phyloP scores from a whole-genome alignment of 2,113 vertebrate genomes.

The Dasypus novemcinctus region DNA sequence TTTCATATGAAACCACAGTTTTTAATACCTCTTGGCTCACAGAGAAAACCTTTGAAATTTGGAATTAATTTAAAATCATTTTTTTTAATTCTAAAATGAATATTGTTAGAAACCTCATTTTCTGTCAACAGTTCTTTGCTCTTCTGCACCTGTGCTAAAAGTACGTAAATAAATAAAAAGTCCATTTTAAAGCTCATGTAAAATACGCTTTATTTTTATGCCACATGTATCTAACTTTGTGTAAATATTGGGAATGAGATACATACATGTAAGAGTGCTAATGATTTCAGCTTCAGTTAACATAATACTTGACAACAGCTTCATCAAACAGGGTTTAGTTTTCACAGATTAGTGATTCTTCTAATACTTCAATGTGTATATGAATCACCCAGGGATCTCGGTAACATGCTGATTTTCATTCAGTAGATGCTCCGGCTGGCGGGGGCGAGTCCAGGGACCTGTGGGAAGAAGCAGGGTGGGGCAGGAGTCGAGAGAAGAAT shows the following conservation, averaged over 20 bases:
- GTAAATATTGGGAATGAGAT: neutral
- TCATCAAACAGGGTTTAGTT: neutral
- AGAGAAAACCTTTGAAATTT: neutral
- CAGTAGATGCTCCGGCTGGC: no score
- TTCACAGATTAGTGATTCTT: neutral
- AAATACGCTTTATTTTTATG: neutral
- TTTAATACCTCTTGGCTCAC: neutral
- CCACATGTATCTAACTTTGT: neutral
- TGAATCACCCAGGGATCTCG: neutral
- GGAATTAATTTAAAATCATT: constrained; percentile 10
- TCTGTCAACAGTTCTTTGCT: neutral
- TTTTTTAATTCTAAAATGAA: neutral
- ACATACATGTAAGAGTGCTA: neutral
- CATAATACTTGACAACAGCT: neutral
- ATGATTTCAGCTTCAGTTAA: neutral
- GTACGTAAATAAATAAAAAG: neutral
- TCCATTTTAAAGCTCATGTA: neutral
- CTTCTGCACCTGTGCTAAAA: neutral
- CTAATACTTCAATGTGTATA: neutral
- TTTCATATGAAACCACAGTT: neutral
- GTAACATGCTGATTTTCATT: neutral
- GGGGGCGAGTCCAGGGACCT: no score
- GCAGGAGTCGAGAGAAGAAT: no score
- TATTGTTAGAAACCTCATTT: neutral
- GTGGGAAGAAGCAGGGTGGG: no score